Percentiles rank a stretch among this genome's conserved stretches.
Conservation (phyloP, 2,888 invertebrate species). For the Oegoconia quadripuncta region DNA sequence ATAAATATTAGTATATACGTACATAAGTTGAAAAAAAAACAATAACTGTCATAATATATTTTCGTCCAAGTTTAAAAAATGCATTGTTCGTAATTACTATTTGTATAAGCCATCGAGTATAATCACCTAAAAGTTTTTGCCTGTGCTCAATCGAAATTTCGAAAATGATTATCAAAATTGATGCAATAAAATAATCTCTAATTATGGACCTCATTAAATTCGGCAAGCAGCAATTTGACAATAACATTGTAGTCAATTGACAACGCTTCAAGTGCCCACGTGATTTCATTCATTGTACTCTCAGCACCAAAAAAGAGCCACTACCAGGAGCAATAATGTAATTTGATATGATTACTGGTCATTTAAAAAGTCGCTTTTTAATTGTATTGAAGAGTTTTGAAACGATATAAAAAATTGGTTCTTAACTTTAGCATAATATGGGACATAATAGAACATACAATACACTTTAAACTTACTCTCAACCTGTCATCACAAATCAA, state of each 20-base stretch:
- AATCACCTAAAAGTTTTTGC: slow-evolving; percentile 9
- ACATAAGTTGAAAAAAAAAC: no score
- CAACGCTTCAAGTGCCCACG: slow-evolving; percentile 35
- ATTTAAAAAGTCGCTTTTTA: slow-evolving; percentile 42
- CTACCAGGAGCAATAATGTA: slow-evolving; percentile 31
- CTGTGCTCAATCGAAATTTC: slow-evolving; percentile 20
- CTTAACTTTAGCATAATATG: no score
- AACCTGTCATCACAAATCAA: no score
- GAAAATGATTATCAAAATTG: slow-evolving; percentile 27
- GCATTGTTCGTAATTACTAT: no score
- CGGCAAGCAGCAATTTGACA: slow-evolving; percentile 46
- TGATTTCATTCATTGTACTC: slow-evolving; percentile 43
- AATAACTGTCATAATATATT: no score
- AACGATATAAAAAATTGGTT: slow-evolving; percentile 4
- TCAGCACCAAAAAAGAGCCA: slow-evolving; percentile 17
- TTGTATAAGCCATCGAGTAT: no score
- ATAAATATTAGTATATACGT: no score
- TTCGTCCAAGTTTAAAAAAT: no score
- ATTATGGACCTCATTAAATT: slow-evolving; percentile 36
- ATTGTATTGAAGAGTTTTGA: slow-evolving; percentile 11
- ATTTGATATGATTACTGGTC: slow-evolving; percentile 48
- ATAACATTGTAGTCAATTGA: slow-evolving; percentile 41
- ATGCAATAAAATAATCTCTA: slow-evolving; percentile 32
- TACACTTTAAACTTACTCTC: no score
- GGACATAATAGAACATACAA: no score